A percentile compares a stretch with the other conserved stretches of the same genome.
Conservation (phyloP, 92 coral and sea anemone species). For the Plumapathes pennacea region DNA sequence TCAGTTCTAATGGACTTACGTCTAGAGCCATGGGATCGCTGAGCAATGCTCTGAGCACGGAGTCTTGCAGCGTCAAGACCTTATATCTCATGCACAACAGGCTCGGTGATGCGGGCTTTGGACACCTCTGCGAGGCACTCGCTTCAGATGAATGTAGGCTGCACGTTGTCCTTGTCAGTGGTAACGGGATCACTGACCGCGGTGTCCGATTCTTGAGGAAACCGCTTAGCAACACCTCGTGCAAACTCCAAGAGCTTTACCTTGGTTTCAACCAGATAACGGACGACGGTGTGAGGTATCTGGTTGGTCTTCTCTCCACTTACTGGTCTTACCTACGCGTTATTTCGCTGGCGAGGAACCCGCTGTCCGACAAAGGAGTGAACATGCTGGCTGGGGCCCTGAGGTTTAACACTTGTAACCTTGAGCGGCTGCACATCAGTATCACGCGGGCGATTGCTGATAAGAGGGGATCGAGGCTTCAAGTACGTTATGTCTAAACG, state of each 20-base stretch:
- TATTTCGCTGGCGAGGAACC: conserved; percentile 28
- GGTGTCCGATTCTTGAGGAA: conserved; percentile 18
- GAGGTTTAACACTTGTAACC: conserved; percentile 21
- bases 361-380: conserved; percentile 27
- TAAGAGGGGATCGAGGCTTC: conserved; percentile 23
- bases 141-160: conserved; percentile 13
- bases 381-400: conserved; percentile 37
- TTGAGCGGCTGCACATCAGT: conserved; percentile 25
- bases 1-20: conserved; percentile 36
- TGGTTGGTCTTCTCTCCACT: conserved; percentile 23
- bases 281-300: conserved; percentile 27
- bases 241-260: conserved; percentile 27
- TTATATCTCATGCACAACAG: conserved; percentile 25
- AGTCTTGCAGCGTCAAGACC: conserved; percentile 11
- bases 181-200: conserved; percentile 33
- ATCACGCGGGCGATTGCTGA: conserved; percentile 1
- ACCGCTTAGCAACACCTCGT: conserved; percentile 27
- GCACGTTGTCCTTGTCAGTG: conserved; percentile 21
- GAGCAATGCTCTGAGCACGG: conserved; percentile 29
- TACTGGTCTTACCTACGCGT: conserved; percentile 18
- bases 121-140: conserved; percentile 34
- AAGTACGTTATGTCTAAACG: conserved; percentile 40
- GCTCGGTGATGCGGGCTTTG: conserved; percentile 23
- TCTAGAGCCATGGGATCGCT: conserved; percentile 12
- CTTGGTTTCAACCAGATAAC: conserved; percentile 33